Evolutionary conservation across 2,797 vertebrate genomes (phyloP), one percentile per base, ranked within the genome.

Genomic region (Sebastes nivosus): DNA sequence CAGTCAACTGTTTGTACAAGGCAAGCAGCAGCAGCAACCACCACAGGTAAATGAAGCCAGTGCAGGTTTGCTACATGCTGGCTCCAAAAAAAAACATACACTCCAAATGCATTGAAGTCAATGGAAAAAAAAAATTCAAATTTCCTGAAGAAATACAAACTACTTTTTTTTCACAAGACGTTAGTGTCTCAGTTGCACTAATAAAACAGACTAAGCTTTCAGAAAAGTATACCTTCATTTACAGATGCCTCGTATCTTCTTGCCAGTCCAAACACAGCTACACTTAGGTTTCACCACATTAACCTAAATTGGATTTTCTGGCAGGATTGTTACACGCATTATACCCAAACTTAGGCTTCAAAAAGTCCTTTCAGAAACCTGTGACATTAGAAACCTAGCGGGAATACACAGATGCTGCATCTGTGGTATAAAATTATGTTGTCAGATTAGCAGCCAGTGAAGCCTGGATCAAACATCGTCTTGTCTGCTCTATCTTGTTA

Each of bases 21-120:
- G 29, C 25, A 65, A 76, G 50, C 50, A 54, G 75, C 80, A 79
- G 75, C 79, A 79, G 75, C 22, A 66, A 52, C 67, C 38, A 54
- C 24, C 72, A 73, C 18, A 18, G 42, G 32, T 20, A n/a, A 52
- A 70, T 57, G 3, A 72, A 82, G 71, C 75, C 29, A 59, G 16
- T 57, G 54, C 57, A 82, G 52, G 34, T 50, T 13, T 55, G 57
- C 66, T 75, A 77, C 63, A 80, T 2, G 2, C n/a, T 34, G 46
- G 25, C 14, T 64, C 24, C 18, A 65, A 25, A 22, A 52, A 46
- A n/a, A 8, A n/a, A 52, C 7, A 52, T 2, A 34, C 29, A 58
- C 27, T 34, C 2, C 7, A 16, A 3, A 8, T 72, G 6, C 3
- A 29, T n/a, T 30, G 6, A 58, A 69, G 36, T 60, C 18, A 8